Evolutionary conservation across 2,113 vertebrate genomes (phyloP).

Genomic region (Geococcyx californianus): DNA sequence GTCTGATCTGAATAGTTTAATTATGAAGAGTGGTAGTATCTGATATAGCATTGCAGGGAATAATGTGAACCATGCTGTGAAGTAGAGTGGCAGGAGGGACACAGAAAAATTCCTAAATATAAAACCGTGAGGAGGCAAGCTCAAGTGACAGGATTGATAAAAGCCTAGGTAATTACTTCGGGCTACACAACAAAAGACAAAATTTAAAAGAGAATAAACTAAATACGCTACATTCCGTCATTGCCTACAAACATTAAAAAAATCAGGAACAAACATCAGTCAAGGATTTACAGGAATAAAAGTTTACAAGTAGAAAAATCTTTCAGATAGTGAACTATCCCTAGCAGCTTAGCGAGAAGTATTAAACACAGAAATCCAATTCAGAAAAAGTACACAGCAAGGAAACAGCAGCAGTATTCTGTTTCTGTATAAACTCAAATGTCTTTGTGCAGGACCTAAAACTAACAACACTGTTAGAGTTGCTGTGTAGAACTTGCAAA

Average conservation of each 20-base stretch:
- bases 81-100: neutral
- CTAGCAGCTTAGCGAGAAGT: constrained; percentile 10
- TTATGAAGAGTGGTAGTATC: neutral
- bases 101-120: neutral
- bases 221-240: neutral
- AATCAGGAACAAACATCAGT: neutral
- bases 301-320: neutral
- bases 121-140: neutral
- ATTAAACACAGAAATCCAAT: constrained; percentile 37
- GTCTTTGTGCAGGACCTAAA: constrained; percentile 42
- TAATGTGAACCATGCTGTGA: neutral
- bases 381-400: constrained; percentile 28
- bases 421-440: constrained; percentile 43
- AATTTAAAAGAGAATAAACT: neutral
- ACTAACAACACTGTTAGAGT: constrained; percentile 53
- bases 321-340: neutral
- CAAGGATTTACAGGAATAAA: neutral
- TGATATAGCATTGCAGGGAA: neutral
- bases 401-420: constrained; percentile 48
- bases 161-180: neutral
- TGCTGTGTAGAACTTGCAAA: constrained; percentile 53
- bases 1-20: neutral
- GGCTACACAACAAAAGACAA: neutral
- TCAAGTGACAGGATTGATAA: neutral
- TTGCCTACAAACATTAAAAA: neutral